Evolutionary conservation across 2,113 vertebrate genomes (phyloP).

Genomic region (Barnardius zonarius): DNA sequence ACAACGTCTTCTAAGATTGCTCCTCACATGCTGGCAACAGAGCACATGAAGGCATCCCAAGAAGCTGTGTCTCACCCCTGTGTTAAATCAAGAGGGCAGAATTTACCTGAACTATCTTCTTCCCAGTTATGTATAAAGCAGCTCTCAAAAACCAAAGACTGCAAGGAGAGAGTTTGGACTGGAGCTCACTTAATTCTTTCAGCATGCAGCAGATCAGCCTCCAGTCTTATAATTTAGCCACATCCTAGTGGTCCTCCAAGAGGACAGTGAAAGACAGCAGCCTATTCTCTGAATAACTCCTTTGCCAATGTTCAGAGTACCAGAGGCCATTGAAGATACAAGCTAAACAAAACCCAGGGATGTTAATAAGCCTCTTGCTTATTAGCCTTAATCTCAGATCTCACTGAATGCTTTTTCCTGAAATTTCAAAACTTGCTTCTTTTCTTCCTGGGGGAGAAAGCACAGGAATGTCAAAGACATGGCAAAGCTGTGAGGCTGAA

Average conservation of each 20-base stretch:
- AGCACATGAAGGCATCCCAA: background rate
- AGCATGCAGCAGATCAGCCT: background rate
- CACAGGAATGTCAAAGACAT: background rate
- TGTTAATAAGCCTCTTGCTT: background rate
- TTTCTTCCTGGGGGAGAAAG: background rate
- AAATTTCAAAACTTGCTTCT: background rate
- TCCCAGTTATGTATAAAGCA: background rate
- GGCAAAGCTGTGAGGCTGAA: background rate
- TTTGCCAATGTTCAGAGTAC: background rate
- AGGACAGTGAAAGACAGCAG: background rate
- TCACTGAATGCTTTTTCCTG: background rate
- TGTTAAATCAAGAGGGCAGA: background rate
- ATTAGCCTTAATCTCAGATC: background rate
- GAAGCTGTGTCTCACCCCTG: background rate
- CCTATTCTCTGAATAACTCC: accelerated
- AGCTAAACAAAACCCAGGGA: background rate
- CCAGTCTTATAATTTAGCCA: background rate
- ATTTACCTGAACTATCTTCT: background rate
- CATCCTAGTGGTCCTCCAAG: background rate
- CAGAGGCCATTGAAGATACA: background rate
- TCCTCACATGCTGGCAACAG: background rate
- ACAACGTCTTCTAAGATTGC: background rate
- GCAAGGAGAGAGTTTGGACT: background rate
- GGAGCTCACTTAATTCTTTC: background rate
- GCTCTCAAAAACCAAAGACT: background rate